Evolutionary conservation across 2,113 vertebrate genomes (phyloP), one percentile per base, ranked within the genome.

Genomic region (Gasterosteus nipponicus): DNA sequence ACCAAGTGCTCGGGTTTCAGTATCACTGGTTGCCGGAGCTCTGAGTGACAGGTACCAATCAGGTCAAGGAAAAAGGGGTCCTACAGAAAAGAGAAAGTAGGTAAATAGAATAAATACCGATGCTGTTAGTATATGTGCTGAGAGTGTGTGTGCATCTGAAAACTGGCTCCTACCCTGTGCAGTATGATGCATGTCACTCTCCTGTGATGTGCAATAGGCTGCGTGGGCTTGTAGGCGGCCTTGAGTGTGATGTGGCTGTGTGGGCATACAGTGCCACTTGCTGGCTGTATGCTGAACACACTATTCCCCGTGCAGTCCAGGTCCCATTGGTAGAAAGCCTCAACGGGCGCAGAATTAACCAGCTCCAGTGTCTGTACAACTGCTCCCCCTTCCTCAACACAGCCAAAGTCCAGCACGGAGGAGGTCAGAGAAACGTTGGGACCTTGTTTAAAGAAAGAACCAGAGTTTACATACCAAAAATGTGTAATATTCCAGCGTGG

Each of bases 1-100:
- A 59, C 60, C 41, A 99, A 92, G 77, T 99, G 96, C 77, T 92
- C 95, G 49, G 95, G 84, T 51, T 80, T 93, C 75, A 99, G 87
- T 29, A 94, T 77, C 51, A 82, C 84, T 22, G 97, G 96, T 61
- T 94, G 93, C 53, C 53, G 85, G 66, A 68, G 87, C 69, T 95
- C 94, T 10, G 96, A 96, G 82, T 97, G 96, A 88, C 97, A 98
- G 67, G 96, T 98, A 68, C 97, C 98, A 61, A 97, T 92, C 85
- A 99, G 81, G 77, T 98, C 95, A 84, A 99, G 84, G 80, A 96
- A 96, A 47, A 97, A 16, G 0, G 96, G 96, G 1, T 95, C 93
- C 98, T 99, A 38, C 18, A 67, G 53, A 44, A 4, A 33, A 67
- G 29, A 65, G 29, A 0, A 29, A 0, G 26, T 16, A 22, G 5